phyloP scores from a whole-genome alignment of 2,888 invertebrate genomes.

The Cylindroiulus punctatus region DNA sequence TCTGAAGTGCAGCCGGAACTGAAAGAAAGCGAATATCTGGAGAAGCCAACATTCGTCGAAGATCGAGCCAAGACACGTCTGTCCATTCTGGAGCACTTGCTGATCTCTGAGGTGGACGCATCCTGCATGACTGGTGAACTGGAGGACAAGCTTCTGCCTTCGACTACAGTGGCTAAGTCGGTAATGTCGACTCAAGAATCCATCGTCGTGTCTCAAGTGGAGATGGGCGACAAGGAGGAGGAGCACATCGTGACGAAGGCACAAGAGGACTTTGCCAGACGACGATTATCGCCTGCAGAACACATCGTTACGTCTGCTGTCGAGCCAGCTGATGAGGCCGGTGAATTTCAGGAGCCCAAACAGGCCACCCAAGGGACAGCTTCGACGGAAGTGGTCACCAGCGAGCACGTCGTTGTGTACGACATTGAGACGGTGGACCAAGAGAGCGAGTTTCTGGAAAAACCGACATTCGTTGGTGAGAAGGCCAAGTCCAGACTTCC shows the following conservation, averaged over 20 bases:
- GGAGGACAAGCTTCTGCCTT: constrained; percentile 20
- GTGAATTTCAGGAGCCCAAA: constrained; percentile 52
- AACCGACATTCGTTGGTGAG: constrained; percentile 56
- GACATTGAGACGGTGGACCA: constrained; percentile 39
- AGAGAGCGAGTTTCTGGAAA: constrained; percentile 50
- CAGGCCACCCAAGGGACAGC: constrained; percentile 51
- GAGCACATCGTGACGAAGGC: constrained; percentile 21
- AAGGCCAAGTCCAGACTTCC: constrained; percentile 57
- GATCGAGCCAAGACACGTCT: constrained; percentile 55
- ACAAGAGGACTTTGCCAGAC: constrained; percentile 40
- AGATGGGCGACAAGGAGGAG: constrained; percentile 52
- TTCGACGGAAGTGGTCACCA: constrained; percentile 48
- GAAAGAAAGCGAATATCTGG: constrained; percentile 55
- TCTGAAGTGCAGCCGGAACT: constrained; percentile 57
- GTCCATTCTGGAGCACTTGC: constrained; percentile 53
- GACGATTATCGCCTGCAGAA: constrained; percentile 52
- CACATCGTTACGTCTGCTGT: constrained; percentile 53
- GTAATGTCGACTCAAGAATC: constrained; percentile 53
- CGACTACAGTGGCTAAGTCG: constrained; percentile 36
- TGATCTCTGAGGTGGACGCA: constrained; percentile 53
- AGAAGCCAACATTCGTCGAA: constrained; percentile 53
- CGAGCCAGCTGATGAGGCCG: constrained; percentile 42
- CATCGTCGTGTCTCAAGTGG: constrained; percentile 52
- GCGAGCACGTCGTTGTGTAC: constrained; percentile 58
- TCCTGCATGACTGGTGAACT: constrained; percentile 4